Base-by-base conservation (phyloP, 2,888 invertebrate genomes). In the Caradrina kadenii region DNA sequence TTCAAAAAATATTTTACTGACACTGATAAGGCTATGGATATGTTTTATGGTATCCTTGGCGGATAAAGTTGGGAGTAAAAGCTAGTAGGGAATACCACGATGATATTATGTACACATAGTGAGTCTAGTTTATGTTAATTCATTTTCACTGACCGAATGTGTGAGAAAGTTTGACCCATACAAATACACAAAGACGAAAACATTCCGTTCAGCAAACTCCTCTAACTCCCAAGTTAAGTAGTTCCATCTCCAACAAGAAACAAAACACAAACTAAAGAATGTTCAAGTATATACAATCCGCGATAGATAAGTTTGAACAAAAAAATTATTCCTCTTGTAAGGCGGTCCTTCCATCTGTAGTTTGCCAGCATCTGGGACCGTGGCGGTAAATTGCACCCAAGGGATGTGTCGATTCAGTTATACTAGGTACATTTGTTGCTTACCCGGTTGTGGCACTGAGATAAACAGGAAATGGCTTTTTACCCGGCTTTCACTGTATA, bases 361-460 rank as follows among this genome's bases (percentile, higher is more conserved):
- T 83, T 73, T 69, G 60, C 68, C 48, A 78, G 76, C 88, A 86
- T 87, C 82, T 86, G 88, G 84, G 85, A 82, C 81, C 77, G 73
- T 63, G 73, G 72, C 84, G 82, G 83, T 87, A 88, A 90, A 91
- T 90, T 90, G 90, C 88, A 84, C 91, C 88, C 90, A 52, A 64
- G 89, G 89, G 91, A 85, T 82, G 85, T 85, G 86, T 87, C 87
- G 85, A 88, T 88, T 87, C 88, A 81, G 82, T 80, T 82, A 80
- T 81, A 85, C 79, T 86, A 45, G 45, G 45, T 45, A 83, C 82
- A 84, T 83, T 83, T 82, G 84, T 81, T 83, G 82, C 78, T 79
- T 71, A 78, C 69, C 77, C 79, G 73, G 77, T 80, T 75, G 79
- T 56, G 76, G 80, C 77, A 80, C 79, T 78, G 80, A 83, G 85